phyloP scores from a whole-genome alignment of 2,888 invertebrate species.

The Tillus elongatus region DNA sequence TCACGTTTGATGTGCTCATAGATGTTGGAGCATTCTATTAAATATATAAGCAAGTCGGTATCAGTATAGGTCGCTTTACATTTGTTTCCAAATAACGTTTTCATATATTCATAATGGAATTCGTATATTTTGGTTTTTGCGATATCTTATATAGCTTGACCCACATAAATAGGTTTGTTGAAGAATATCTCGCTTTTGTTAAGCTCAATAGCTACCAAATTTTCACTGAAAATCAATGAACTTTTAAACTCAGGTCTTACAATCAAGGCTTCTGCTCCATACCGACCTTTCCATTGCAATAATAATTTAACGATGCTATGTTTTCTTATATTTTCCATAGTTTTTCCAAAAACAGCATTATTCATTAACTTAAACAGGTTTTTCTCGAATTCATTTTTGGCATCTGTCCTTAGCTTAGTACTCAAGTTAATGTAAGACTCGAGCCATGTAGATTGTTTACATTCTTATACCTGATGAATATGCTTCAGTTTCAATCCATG shows the following conservation, averaged over 20 bases:
- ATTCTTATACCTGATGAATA: constrained; percentile 12
- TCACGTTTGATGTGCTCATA: constrained; percentile 8
- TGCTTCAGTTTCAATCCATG: constrained; percentile 10
- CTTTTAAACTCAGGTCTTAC: constrained; percentile 9
- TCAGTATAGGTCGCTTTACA: constrained; percentile 1
- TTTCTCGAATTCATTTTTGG: constrained; percentile 8
- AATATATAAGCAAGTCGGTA: constrained; percentile 9
- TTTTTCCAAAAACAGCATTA: too few species aligned
- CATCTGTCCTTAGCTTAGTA: constrained; percentile 6
- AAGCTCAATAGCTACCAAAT: constrained; percentile 8
- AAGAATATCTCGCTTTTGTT: constrained; percentile 5
- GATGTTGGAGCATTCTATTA: constrained; percentile 6
- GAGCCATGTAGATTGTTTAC: constrained; percentile 8
- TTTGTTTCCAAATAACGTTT: background rate
- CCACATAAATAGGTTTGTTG: constrained; percentile 12
- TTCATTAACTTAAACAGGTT: constrained; percentile 11
- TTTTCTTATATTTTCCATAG: constrained; percentile 8
- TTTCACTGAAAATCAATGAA: constrained; percentile 6
- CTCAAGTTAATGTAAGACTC: constrained; percentile 10
- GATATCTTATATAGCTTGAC: constrained; percentile 7
- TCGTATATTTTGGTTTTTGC: constrained; percentile 8
- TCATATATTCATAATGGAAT: constrained; percentile 10
- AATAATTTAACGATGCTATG: constrained; percentile 1
- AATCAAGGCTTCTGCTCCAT: constrained; percentile 9
- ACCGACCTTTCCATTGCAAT: background rate